Base-by-base conservation (phyloP, 2,888 invertebrate species). In the Torymus texanus region DNA sequence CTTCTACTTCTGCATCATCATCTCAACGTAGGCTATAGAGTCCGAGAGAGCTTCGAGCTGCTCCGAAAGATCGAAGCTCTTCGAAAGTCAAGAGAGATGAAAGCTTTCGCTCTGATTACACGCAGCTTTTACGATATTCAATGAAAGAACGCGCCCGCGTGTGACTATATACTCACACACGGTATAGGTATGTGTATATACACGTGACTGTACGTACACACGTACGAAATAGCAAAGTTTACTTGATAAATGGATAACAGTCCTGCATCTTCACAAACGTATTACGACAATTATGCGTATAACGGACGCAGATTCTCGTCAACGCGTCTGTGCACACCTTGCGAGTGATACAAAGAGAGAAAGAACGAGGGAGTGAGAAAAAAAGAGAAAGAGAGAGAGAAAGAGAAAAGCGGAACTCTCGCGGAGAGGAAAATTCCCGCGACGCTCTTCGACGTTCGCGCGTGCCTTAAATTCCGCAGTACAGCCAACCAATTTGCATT, bases 401-500 rank as follows among this genome's bases (percentile, higher is more conserved):
- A 8, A 10, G 16, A 65, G 14, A 29, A 21, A 61, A 72, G 53
- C 13, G 21, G 10, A 41, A 41, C 8, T 41, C 41, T 41, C 41
- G 41, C 8, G 41, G 51, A 29, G 16, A 29, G 50, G 50, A 16
- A 75, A 67, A 74, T 70, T 70, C 13, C 53, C 51, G 41, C 41
- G 5, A 8, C 41, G 41, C 41, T 14, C 53, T 70, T n/a, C 55
- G 13, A 55, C 14, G 66, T 66, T 41, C 53, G 51, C 66, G 53
- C 14, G 21, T 53, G 66, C 21, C 66, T 50, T 14, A 74, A 56
- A 63, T 66, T 71, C 61, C 53, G 16, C 14, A n/a, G 21, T 14
- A 41, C 41, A 41, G 41, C 8, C 41, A 13, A 41, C 61, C 70
- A 75, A 79, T 83, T 83, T 83, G 76, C 81, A 74, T 82, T 70